Evolutionary conservation across 2,797 vertebrate genomes (phyloP).

Genomic region (Ataeniobius toweri): DNA sequence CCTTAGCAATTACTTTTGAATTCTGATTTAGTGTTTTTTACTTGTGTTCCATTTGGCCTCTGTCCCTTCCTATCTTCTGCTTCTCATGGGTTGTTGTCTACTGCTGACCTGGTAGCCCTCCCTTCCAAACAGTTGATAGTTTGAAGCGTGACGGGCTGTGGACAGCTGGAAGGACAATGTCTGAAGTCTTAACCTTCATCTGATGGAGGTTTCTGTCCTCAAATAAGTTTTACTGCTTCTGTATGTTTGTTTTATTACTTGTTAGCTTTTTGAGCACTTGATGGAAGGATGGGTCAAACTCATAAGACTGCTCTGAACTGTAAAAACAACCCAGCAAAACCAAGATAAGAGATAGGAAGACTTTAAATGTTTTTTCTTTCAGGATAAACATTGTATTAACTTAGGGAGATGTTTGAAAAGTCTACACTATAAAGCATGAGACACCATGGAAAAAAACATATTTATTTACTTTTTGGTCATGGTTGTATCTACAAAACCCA

Average conservation of each 20-base stretch:
- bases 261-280: slow-evolving; percentile 39
- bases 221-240: slow-evolving; percentile 31
- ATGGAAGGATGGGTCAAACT: slow-evolving; percentile 47
- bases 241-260: slow-evolving; percentile 48
- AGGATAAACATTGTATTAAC: not conserved
- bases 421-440: no score
- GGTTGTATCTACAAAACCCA: not conserved
- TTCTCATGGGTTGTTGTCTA: slow-evolving; percentile 39
- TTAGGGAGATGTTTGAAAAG: not conserved
- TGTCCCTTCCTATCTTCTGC: slow-evolving; percentile 25
- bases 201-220: slow-evolving; percentile 51
- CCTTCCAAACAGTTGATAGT: slow-evolving; percentile 48
- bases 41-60: slow-evolving; percentile 36
- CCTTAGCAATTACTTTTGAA: slow-evolving; percentile 23
- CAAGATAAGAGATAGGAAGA: slow-evolving; percentile 44
- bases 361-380: slow-evolving; percentile 35
- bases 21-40: slow-evolving; percentile 31
- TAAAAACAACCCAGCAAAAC: slow-evolving; percentile 30
- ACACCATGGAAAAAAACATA: no score
- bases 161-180: slow-evolving; percentile 36
- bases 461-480: no score
- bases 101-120: slow-evolving; percentile 63
- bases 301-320: slow-evolving; percentile 43
- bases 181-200: slow-evolving; percentile 49
- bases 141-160: slow-evolving; percentile 37